Percentiles rank a stretch among this genome's conserved stretches.
Conservation (phyloP, 2,797 vertebrate genomes). For the Antennarius maculatus region DNA sequence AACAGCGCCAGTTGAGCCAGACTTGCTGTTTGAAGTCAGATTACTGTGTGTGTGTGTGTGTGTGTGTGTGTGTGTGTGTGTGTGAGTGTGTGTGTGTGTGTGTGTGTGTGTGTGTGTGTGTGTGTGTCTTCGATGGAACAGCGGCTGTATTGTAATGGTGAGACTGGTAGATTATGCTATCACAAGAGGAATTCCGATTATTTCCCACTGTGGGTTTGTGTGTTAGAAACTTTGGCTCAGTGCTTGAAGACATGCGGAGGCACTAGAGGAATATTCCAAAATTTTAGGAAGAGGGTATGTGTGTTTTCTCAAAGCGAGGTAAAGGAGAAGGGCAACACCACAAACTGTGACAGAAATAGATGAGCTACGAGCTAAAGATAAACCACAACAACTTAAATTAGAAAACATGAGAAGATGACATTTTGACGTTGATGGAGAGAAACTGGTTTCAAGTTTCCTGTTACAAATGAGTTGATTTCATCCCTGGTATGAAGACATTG, state of each 20-base stretch:
- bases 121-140: constrained; percentile 52
- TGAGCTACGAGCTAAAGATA: too few species aligned
- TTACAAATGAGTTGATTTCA: too few species aligned
- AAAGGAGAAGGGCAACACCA: not conserved
- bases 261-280: constrained; percentile 6
- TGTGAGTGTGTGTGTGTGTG: not conserved
- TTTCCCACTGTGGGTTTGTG: constrained; percentile 59
- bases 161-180: constrained; percentile 72
- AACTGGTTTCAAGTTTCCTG: too few species aligned
- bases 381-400: too few species aligned
- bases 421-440: too few species aligned
- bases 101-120: not conserved
- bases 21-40: constrained; percentile 49
- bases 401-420: too few species aligned
- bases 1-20: not conserved
- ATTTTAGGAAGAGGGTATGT: not conserved
- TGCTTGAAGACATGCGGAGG: not conserved
- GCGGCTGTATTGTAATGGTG: constrained; percentile 64
- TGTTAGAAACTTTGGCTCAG: constrained; percentile 37
- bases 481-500: too few species aligned
- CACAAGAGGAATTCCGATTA: constrained; percentile 76
- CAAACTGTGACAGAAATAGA: not conserved
- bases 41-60: not conserved
- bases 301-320: not conserved
- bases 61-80: not conserved